Base-by-base conservation (phyloP, 2,113 vertebrate species). In the Odocoileus hemionus region DNA sequence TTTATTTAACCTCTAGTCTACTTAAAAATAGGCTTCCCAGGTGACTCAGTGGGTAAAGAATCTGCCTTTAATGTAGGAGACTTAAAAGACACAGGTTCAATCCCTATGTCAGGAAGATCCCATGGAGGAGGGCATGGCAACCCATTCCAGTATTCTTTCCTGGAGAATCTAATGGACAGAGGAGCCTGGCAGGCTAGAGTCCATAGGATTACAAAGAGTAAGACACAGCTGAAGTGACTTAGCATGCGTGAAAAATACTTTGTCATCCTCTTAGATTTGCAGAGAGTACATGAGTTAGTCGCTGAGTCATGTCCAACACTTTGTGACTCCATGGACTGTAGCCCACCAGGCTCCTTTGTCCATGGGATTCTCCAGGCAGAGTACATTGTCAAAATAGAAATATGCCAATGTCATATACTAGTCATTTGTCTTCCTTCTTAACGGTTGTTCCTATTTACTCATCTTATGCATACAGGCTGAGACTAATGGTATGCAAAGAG, bases 381-480 rank as follows among this genome's bases (percentile, higher is more conserved):
- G 43, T 86, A 26, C 16, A 14, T 19, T 95, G 52, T 52, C 94
- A 95, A 87, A 86, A 60, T 19, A 95, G 52, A 80, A 36, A 86
- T 92, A 84, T 93, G 25, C 30, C 45, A 82, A 61, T 82, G n/a
- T 78, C 60, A 95, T 78, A 88, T 16, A 50, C 52, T 45, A 86
- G 64, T 33, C 47, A 79, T 93, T 28, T 95, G 15, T 96, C 91
- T 95, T 2, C 11, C 43, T 87, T 95, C 47, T 60, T 86, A 86
- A 95, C 36, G 80, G 58, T 79, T 26, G 0, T 61, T 80, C 19
- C 3, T 0, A 2, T 70, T 90, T 89, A 93, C 47, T 93, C 0
- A 84, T 95, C 92, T 98, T 88, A 55, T 80, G 11, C 92, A 6
- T 91, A 14, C 67, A 85, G 60, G 4, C 70, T 74, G 80, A 97